These are phyloP conservation scores for Steinernema khuongi DNA, from an alignment of 1,140 invertebrate genomes.

Conservation along the genomic window DNA sequence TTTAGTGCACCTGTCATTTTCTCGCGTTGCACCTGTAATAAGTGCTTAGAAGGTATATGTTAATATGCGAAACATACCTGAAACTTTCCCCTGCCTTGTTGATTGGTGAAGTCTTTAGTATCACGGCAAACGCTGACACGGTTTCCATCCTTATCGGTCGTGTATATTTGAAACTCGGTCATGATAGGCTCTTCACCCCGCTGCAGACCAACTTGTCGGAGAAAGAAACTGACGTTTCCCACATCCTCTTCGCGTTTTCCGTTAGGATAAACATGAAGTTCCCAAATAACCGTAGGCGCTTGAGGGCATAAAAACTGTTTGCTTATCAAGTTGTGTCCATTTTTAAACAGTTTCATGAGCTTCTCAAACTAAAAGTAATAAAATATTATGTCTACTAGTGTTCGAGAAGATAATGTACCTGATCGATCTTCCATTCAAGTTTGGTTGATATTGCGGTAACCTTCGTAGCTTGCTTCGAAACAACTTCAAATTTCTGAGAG, in stretches of 20 bases:
- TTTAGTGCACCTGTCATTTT: constrained; percentile 46
- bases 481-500: constrained; percentile 28
- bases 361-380: constrained; percentile 46
- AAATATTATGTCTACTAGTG: constrained; percentile 7
- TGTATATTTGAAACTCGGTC: constrained; percentile 58
- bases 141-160: constrained; percentile 37
- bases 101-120: constrained; percentile 57
- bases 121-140: constrained; percentile 52
- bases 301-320: constrained; percentile 35
- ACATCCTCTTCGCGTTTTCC: constrained; percentile 55
- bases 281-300: constrained; percentile 52
- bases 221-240: constrained; percentile 52
- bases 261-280: constrained; percentile 57
- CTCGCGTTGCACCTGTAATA: constrained; percentile 36
- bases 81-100: constrained; percentile 56
- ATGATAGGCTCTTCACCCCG: constrained; percentile 52
- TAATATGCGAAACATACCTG: constrained; percentile 38
- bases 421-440: constrained; percentile 46
- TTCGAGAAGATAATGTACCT: constrained; percentile 26
- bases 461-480: constrained; percentile 45
- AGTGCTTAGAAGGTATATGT: too few species aligned
- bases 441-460: constrained; percentile 40
- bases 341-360: constrained; percentile 54
- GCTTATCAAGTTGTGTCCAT: constrained; percentile 53
- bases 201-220: constrained; percentile 54